Percentiles rank a stretch among this genome's conserved stretches.
Conservation (phyloP, 1,140 invertebrate genomes). For the Penaeus japonicus region DNA sequence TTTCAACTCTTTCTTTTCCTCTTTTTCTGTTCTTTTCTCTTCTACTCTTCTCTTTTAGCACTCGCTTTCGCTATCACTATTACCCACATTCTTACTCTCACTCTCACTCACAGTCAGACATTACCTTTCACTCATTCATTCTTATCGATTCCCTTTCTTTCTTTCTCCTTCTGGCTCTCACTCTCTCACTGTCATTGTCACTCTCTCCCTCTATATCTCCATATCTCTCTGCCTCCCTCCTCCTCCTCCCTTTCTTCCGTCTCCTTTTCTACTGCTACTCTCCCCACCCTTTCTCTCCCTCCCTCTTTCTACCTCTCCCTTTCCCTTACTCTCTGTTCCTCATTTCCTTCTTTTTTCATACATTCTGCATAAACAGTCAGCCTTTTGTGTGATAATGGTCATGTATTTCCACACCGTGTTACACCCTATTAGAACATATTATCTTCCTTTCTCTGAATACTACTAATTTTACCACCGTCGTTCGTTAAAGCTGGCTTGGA, state of each 20-base stretch:
- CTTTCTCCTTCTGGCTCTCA: background rate
- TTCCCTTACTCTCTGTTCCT: no score
- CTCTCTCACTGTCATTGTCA: background rate
- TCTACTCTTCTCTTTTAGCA: no score
- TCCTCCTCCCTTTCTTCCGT: background rate
- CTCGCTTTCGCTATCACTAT: no score
- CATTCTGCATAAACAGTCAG: background rate
- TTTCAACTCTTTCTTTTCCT: no score
- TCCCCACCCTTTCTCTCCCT: background rate
- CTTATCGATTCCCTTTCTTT: background rate
- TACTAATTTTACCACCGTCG: background rate
- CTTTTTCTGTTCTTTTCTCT: no score
- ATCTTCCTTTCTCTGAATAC: background rate
- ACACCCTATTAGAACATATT: no score
- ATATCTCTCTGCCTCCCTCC: no score
- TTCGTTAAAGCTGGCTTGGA: slow-evolving; percentile 63
- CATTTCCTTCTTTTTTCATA: background rate
- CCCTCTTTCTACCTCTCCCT: no score
- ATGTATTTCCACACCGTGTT: no score
- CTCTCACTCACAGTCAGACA: no score
- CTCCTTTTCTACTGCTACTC: background rate
- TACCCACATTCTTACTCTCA: no score
- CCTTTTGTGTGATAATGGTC: background rate
- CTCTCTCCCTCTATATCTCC: background rate
- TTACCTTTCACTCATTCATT: no score